Conservation (phyloP, 2,888 invertebrate species). For the Parthenolecanium corni region DNA sequence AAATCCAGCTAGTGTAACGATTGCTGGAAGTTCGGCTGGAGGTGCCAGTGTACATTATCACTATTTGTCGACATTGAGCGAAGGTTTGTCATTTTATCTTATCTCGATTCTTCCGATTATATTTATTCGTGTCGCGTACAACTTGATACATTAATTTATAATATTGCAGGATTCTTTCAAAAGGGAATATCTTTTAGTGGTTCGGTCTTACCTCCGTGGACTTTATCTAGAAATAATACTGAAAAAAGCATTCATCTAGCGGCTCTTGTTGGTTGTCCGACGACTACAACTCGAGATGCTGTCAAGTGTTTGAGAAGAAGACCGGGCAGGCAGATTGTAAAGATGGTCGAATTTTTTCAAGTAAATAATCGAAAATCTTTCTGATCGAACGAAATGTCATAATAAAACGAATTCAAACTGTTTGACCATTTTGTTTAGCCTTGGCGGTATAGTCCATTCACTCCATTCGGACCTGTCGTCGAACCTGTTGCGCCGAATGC, state of each 20-base stretch:
- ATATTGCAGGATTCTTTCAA: constrained; percentile 36
- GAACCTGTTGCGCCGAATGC: constrained; percentile 48
- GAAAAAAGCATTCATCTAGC: constrained; percentile 35
- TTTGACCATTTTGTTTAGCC: constrained; percentile 38
- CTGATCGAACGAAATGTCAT: neutral
- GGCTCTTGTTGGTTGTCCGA: constrained; percentile 35
- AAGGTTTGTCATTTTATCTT: constrained; percentile 40
- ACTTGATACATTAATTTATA: neutral
- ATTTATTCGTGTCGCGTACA: too few species aligned
- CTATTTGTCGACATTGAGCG: constrained; percentile 50
- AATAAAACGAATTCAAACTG: too few species aligned
- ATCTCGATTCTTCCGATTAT: neutral
- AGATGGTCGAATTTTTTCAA: constrained; percentile 26
- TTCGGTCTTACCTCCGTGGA: constrained; percentile 36
- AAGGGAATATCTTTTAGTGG: constrained; percentile 38
- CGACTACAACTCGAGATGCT: constrained; percentile 33
- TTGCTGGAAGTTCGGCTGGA: constrained; percentile 61
- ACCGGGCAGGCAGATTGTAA: constrained; percentile 34
- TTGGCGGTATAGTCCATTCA: constrained; percentile 54
- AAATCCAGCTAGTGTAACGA: constrained; percentile 54
- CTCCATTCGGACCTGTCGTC: constrained; percentile 59
- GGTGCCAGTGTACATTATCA: constrained; percentile 64
- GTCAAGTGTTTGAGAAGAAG: constrained; percentile 36
- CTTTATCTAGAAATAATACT: constrained; percentile 34
- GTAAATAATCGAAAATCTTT: neutral